Percentiles rank a stretch among this genome's conserved stretches.
These are phyloP conservation scores for Bactericera cockerelli DNA, from an alignment of 1,140 invertebrate species.

Conservation along the genomic window DNA sequence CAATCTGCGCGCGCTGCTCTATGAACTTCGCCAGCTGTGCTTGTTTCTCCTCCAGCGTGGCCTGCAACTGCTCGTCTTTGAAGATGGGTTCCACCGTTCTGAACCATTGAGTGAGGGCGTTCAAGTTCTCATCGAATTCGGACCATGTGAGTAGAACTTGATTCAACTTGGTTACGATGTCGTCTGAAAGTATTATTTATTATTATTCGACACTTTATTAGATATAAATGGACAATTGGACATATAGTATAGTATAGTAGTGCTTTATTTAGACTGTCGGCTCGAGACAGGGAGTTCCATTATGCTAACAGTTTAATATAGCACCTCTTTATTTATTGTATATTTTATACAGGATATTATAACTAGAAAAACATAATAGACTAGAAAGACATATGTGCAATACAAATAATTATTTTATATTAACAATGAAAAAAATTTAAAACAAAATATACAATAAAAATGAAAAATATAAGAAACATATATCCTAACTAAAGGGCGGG, in stretches of 20 bases:
- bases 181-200: conserved; percentile 32
- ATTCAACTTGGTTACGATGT: conserved; percentile 49
- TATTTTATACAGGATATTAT: no score
- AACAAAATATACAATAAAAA: no score
- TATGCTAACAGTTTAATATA: conserved; percentile 1
- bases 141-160: conserved; percentile 66
- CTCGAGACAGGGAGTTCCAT: no score
- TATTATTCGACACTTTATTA: no score
- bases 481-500: no score
- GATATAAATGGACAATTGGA: no score
- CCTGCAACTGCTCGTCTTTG: conserved; percentile 67
- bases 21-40: conserved; percentile 53
- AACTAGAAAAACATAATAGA: no score
- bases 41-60: conserved; percentile 65
- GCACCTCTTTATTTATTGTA: conserved; percentile 4
- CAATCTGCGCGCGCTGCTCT: conserved; percentile 53
- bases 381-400: no score
- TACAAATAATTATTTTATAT: no score
- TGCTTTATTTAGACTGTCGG: neutral
- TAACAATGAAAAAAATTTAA: no score
- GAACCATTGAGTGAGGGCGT: conserved; percentile 70
- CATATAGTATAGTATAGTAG: neutral
- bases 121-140: conserved; percentile 66
- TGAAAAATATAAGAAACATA: no score
- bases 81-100: conserved; percentile 64